Percentiles rank a stretch among this genome's conserved stretches.
Evolutionary conservation across 37 sponge, comb jelly and placozoan species (phyloP).

Genomic region (Hormiphora californensis): DNA sequence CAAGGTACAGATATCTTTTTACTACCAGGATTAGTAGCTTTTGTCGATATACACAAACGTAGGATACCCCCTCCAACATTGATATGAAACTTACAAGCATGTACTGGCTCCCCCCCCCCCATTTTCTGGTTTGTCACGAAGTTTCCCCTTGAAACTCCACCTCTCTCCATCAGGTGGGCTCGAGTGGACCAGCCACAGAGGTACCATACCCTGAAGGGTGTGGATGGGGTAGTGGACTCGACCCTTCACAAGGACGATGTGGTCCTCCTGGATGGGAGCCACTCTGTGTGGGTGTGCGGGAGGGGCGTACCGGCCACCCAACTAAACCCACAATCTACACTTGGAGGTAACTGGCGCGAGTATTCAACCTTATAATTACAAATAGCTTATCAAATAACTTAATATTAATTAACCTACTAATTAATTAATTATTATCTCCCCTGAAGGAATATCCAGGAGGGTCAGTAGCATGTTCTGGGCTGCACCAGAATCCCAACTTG

Average conservation of each 20-base stretch:
- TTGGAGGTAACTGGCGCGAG: conserved; percentile 44
- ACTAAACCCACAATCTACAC: conserved; percentile 21
- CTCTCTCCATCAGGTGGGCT: conserved; percentile 18
- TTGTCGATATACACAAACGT: no score
- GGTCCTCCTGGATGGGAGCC: not conserved
- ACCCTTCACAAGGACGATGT: not conserved
- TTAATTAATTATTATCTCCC: not conserved
- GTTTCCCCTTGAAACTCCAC: no score
- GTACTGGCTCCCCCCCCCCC: no score
- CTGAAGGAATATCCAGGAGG: conserved; percentile 17
- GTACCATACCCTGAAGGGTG: not conserved
- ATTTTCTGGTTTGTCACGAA: no score
- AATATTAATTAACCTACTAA: no score
- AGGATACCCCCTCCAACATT: no score
- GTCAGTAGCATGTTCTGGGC: conserved; percentile 46
- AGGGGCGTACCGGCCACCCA: not conserved
- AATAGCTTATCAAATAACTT: no score
- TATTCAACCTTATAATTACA: no score
- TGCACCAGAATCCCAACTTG: conserved; percentile 34
- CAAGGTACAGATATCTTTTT: no score
- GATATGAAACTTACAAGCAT: no score
- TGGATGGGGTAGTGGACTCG: not conserved
- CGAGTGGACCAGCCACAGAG: conserved; percentile 22
- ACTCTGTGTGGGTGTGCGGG: conserved; percentile 10
- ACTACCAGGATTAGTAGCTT: no score